These are phyloP conservation scores for Salpingus planirostris DNA, from an alignment of 2,888 invertebrate species.

Conservation along the genomic window DNA sequence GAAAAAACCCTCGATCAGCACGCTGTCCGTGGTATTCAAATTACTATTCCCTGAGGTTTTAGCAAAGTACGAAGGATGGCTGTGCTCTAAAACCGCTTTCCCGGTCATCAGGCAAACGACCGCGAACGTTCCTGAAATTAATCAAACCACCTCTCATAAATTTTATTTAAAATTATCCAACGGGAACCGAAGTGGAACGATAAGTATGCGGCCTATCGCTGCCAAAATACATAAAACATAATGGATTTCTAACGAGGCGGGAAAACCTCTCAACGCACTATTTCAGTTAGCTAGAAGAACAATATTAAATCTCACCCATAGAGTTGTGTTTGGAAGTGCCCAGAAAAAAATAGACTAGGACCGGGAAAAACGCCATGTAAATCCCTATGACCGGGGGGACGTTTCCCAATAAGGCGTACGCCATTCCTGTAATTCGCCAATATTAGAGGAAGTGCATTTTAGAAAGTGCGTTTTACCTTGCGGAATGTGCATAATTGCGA, in stretches of 20 bases:
- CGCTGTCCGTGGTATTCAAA: constrained; percentile 14
- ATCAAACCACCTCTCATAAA: too few species aligned
- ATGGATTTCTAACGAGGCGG: too few species aligned
- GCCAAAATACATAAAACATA: too few species aligned
- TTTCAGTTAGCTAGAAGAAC: too few species aligned
- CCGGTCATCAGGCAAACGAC: constrained; percentile 87
- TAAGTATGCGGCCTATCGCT: too few species aligned
- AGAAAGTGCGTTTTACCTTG: constrained; percentile 53
- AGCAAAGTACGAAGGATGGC: constrained; percentile 28
- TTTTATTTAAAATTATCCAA: too few species aligned
- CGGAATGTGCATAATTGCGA: constrained; percentile 74
- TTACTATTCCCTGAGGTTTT: constrained; percentile 6
- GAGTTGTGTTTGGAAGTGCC: constrained; percentile 41
- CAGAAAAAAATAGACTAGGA: constrained; percentile 38
- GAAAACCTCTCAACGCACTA: too few species aligned
- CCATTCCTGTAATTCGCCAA: constrained; percentile 44
- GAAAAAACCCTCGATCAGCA: constrained; percentile 6
- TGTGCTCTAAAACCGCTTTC: constrained; percentile 54
- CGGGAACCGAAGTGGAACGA: background rate
- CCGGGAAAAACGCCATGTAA: constrained; percentile 50
- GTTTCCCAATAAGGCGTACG: constrained; percentile 47
- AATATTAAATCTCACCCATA: constrained; percentile 40
- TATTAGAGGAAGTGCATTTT: background rate
- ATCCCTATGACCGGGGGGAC: constrained; percentile 47
- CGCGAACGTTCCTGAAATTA: constrained; percentile 68